Percentiles rank a stretch among this genome's conserved stretches.
phyloP scores from a whole-genome alignment of 2,797 vertebrate species.

The Lepilemur septentrionalis region DNA sequence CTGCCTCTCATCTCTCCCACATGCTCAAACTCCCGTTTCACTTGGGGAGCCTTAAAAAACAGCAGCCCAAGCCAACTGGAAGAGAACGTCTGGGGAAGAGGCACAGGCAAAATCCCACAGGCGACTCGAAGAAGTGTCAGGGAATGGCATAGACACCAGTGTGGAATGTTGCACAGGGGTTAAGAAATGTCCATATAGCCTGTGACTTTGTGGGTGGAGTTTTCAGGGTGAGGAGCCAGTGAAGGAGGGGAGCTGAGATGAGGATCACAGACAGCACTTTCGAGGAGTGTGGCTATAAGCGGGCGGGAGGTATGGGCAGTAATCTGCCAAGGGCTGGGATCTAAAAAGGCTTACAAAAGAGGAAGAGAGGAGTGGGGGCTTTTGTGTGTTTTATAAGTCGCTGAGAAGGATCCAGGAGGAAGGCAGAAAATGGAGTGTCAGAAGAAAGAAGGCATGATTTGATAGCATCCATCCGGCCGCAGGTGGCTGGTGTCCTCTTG shows the following conservation, averaged over 20 bases:
- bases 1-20: neutral
- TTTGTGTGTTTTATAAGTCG: neutral
- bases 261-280: neutral
- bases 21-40: neutral
- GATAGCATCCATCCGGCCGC: neutral
- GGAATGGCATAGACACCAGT: too few relatives aligned
- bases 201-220: fast-evolving
- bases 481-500: neutral
- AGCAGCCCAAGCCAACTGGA: neutral
- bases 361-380: neutral
- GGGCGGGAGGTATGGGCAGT: too few relatives aligned
- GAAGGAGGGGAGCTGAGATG: neutral
- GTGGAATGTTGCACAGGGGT: neutral
- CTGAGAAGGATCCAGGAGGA: neutral
- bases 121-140: neutral
- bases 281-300: neutral
- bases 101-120: fast-evolving
- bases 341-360: neutral
- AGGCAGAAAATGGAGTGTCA: neutral
- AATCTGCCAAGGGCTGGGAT: neutral
- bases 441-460: neutral
- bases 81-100: neutral
- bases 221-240: neutral
- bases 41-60: neutral
- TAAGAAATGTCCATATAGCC: neutral